Evolutionary conservation across 2,113 vertebrate genomes (phyloP).

Genomic region (Uropsilus gracilis): DNA sequence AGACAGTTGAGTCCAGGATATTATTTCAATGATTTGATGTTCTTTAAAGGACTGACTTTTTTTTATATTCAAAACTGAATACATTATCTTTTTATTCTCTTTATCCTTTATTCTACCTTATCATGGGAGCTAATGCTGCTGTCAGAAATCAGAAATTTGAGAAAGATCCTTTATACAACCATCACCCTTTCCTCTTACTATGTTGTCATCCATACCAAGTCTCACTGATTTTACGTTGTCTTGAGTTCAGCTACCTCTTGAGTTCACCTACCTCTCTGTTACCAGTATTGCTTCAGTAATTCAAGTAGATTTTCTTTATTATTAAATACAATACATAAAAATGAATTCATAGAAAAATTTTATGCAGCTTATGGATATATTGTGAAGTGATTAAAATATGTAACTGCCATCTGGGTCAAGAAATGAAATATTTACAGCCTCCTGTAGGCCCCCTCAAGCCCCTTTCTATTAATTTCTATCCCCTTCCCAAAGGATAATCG

Average conservation of each 20-base stretch:
- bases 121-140: not conserved
- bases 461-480: not conserved
- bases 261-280: not conserved
- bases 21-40: not conserved
- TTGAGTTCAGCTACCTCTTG: not conserved
- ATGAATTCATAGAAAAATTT: not conserved
- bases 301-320: not conserved
- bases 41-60: not conserved
- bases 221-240: not conserved
- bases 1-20: not conserved
- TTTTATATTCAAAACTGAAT: conserved; percentile 2
- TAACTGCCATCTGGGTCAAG: not conserved
- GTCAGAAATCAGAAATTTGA: not conserved
- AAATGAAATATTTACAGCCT: not conserved
- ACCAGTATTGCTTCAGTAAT: not conserved
- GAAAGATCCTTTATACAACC: not conserved
- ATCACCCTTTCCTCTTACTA: not conserved
- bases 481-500: not conserved
- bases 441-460: not conserved
- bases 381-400: not conserved
- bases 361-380: not conserved
- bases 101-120: not conserved
- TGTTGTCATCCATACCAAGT: not conserved
- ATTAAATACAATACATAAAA: not conserved
- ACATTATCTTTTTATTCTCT: not conserved